Base-by-base conservation (phyloP, 1,140 invertebrate species). In the Mycetomoellerius zeteki region DNA sequence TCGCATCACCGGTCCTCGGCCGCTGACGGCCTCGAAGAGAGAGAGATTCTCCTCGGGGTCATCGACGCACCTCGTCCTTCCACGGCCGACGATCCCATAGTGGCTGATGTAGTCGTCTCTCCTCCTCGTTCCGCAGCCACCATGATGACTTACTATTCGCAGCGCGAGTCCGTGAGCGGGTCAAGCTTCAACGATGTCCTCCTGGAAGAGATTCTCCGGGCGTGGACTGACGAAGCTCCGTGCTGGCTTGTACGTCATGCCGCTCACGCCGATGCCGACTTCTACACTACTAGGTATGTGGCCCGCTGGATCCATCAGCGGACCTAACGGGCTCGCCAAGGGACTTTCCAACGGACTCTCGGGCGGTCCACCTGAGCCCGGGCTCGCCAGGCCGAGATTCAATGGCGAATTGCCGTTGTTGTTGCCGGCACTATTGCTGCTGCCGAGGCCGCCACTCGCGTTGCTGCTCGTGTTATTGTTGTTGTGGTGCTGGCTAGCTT, bases 221-320 rank as follows among this genome's bases (percentile, higher is more conserved):
- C 96, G 93, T 8, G 97, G 96, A 78, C 96, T 97, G 56, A 96
- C 94, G 86, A 95, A 95, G 82, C 96, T 95, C 21, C 96, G 95
- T 5, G 96, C 93, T 0, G 96, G 96, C 90, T 97, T 97, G 92
- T 97, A 97, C 60, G 96, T 95, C 96, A 97, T 96, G n/a, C 96
- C 96, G 84, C 96, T 96, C 67, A 96, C 96, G 37, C 96, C 96
- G 58, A 97, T 96, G 8, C 96, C 96, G 4, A 97, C 95, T 86
- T 97, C 96, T 30, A 96, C 95, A 91, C 94, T 95, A 78, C 94
- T 93, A 0, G 94, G 92, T 93, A 95, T 94, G 90, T 95, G 95
- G 0, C 91, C 91, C 6, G 94, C 90, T 3, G 94, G 94, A 50
- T 95, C 95, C 93, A 95, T 94, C 37, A 95, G 78, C 0, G 94